Evolutionary conservation across 2,113 vertebrate genomes (phyloP), one percentile per base, ranked within the genome.

Genomic region (Elgaria multicarinata): DNA sequence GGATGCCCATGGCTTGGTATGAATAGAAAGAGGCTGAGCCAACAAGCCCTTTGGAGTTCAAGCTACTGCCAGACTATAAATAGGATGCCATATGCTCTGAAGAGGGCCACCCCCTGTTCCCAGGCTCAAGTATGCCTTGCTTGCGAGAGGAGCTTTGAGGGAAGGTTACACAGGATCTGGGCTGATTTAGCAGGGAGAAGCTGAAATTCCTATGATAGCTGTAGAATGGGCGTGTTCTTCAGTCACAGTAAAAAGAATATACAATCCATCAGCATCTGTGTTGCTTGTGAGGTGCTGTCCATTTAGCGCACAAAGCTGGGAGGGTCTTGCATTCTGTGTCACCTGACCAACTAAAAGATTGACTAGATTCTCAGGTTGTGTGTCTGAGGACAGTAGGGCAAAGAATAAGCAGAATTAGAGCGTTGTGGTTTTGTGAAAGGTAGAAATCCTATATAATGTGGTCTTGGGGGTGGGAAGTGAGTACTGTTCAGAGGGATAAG

Each of bases 21-120:
- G 50, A 89, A 90, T 55, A 74, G 6, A 80, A 66, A 89, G n/a
- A 89, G 55, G 46, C 28, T 46, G 44, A 66, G 6, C 44, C 55
- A 14, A 67, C 46, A 87, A 83, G 44, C 76, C 69, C 50, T 26
- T 44, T 0, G 0, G 39, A 58, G 31, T 89, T 36, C 91, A 71
- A 85, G 6, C 83, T 31, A 4, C 0, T 1, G 6, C 67, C 76
- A 72, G 85, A 53, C 39, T 83, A 79, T 90, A 90, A 83, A 81
- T 82, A 90, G 83, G 85, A 93, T 62, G 87, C 91, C 93, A 14
- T 83, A 74, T 26, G n/a, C 16, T 46, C 18, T 75, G 71, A 66
- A 64, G 44, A 22, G 36, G 69, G 71, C 22, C 39, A 89, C 31
- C 53, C 58, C 62, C 20, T 67, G 14, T 53, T 67, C 58, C n/a